Base-by-base conservation (phyloP, 2,113 vertebrate species). In the Micromys minutus region DNA sequence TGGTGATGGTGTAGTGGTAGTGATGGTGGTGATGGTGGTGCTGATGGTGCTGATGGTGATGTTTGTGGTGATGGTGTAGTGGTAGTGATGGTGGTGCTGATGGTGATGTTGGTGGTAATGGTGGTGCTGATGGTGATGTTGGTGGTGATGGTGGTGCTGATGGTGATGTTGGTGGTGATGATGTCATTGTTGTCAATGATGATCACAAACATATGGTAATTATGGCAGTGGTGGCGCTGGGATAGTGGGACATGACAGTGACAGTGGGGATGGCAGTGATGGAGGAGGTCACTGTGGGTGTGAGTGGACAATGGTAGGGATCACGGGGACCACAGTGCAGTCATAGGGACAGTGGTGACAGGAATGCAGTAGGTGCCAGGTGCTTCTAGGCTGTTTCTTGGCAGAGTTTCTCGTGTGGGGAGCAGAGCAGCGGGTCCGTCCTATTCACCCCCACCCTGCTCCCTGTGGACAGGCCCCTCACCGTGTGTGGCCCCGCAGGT, bases 401-500 rank as follows among this genome's bases (percentile, higher is more conserved):
- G 50, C 50, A 34, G 22, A 45, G 7, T 77, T 80, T 55, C 39
- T 42, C 13, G 0, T 3, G 22, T 45, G 21, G 39, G 61, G 36
- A 63, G 79, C 42, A 65, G 50, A 47, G 13, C 29, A 4, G 29
- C 3, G 24, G 24, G 50, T 4, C 31, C 15, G 2, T 5, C 16
- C 1, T 31, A 29, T 8, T 24, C 1, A 0, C 9, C 3, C 21
- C 42, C 85, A n/a, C 22, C 3, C 26, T 34, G 22, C 88, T 50
- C 17, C 5, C 29, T 31, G 22, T 4, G 47, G 16, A 3, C 39
- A 55, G 3, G 12, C 76, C 3, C 0, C 55, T 39, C 76, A 0
- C 11, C 5, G 6, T 5, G 0, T 1, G 4, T 24, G 1, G 22
- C 50, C 74, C 67, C 96, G 34, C 91, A 99, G 99, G 96, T 98